A percentile compares a stretch with the other conserved stretches of the same genome.
Conservation (phyloP, 2,888 invertebrate species). For the Morpho helenor region DNA sequence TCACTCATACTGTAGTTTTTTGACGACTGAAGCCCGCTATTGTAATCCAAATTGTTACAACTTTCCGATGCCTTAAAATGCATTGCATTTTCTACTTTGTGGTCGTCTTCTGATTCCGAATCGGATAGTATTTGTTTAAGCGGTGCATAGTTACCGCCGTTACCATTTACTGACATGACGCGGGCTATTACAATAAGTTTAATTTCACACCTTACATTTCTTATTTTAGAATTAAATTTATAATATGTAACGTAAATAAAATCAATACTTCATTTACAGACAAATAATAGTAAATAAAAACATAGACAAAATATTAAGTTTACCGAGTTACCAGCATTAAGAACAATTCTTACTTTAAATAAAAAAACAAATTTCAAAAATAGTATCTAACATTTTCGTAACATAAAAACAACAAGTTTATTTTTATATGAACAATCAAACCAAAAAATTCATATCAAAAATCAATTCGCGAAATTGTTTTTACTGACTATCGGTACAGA, state of each 20-base stretch:
- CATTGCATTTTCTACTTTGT: conserved; percentile 55
- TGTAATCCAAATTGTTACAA: conserved; percentile 66
- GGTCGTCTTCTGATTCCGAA: conserved; percentile 87
- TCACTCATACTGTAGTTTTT: conserved; percentile 70
- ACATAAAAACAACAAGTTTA: too few species aligned
- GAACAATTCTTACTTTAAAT: too few species aligned
- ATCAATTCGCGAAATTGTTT: too few species aligned
- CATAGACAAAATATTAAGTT: too few species aligned
- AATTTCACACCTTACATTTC: conserved; percentile 22
- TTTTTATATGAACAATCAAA: too few species aligned
- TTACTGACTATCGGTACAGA: too few species aligned
- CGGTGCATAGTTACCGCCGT: conserved; percentile 83
- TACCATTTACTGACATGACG: conserved; percentile 69
- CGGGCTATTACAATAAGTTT: conserved; percentile 15
- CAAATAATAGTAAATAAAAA: too few species aligned
- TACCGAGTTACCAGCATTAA: too few species aligned
- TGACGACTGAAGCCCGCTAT: conserved; percentile 65
- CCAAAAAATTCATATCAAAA: too few species aligned
- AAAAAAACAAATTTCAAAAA: too few species aligned
- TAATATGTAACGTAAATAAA: conserved; percentile 14
- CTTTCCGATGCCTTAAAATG: conserved; percentile 55
- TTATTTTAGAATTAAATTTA: conserved; percentile 8
- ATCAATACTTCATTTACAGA: conserved; percentile 12
- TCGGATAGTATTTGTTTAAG: conserved; percentile 88
- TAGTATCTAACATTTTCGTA: too few species aligned